phyloP scores from a whole-genome alignment of 2,888 invertebrate genomes.

The Trissoscelio sp. region DNA sequence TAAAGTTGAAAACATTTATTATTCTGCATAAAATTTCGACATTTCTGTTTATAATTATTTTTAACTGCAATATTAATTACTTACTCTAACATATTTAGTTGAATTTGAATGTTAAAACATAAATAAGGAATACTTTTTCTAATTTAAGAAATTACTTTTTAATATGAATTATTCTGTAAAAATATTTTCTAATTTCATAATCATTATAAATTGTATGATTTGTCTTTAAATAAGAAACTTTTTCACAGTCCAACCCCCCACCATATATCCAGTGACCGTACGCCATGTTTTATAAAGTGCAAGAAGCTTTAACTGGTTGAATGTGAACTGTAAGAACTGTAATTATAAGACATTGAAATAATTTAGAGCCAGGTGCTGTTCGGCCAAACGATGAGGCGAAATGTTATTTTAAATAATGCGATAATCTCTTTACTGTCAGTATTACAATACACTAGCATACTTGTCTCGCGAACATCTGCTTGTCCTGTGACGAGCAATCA shows the following conservation, averaged over 20 bases:
- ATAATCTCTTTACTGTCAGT: conserved; percentile 83
- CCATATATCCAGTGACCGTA: background rate
- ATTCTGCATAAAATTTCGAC: too few relatives aligned
- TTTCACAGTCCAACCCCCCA: background rate
- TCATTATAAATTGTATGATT: too few relatives aligned
- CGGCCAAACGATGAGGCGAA: conserved; percentile 57
- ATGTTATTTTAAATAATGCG: conserved; percentile 75
- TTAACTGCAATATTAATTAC: too few relatives aligned
- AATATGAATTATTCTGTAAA: background rate
- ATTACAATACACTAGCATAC: conserved; percentile 81
- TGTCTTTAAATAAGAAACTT: too few relatives aligned
- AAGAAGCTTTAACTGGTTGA: conserved; percentile 33
- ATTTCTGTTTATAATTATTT: too few relatives aligned
- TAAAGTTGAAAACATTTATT: too few relatives aligned
- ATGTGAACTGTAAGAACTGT: conserved; percentile 36
- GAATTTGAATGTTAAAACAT: too few relatives aligned
- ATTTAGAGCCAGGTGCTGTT: conserved; percentile 55
- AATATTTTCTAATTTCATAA: too few relatives aligned
- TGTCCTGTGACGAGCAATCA: conserved; percentile 65
- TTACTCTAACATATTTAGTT: too few relatives aligned
- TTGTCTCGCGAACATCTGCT: conserved; percentile 76
- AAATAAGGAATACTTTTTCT: too few relatives aligned
- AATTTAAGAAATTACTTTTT: too few relatives aligned
- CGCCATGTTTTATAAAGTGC: conserved; percentile 31
- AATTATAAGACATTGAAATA: conserved; percentile 41